phyloP scores from a whole-genome alignment of 2,113 vertebrate genomes.

The Perognathus longimembris region DNA sequence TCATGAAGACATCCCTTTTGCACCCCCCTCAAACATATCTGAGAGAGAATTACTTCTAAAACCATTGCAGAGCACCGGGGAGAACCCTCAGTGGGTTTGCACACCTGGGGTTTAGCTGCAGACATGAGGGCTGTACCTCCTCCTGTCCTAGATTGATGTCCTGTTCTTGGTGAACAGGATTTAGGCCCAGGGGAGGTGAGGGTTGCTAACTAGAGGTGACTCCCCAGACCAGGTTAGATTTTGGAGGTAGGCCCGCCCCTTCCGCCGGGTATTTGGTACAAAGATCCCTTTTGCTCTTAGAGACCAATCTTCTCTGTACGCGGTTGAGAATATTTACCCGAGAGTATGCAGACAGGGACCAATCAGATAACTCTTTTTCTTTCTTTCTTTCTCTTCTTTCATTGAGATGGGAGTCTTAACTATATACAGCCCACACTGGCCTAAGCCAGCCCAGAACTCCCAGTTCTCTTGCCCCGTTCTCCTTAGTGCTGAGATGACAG shows the following conservation, averaged over 20 bases:
- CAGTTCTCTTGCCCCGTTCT: no score
- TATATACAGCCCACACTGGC: no score
- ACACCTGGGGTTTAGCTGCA: not conserved
- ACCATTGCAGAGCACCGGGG: no score
- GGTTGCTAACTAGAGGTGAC: not conserved
- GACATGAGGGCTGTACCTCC: not conserved
- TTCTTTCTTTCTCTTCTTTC: not conserved
- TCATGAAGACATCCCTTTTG: not conserved
- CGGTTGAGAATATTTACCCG: not conserved
- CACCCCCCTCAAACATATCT: not conserved
- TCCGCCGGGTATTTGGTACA: not conserved
- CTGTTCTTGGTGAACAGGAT: not conserved
- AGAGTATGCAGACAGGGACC: not conserved
- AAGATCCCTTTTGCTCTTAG: not conserved
- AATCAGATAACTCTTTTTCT: not conserved
- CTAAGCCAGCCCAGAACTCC: no score
- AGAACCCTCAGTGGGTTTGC: not conserved
- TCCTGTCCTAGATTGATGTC: not conserved
- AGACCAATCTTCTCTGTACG: not conserved
- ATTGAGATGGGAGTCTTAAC: no score
- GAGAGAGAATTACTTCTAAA: not conserved
- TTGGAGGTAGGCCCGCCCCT: not conserved
- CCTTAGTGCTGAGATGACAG: no score
- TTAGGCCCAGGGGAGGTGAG: not conserved
- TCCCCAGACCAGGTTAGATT: fast-evolving